phyloP scores from a whole-genome alignment of 1,140 invertebrate genomes.

The Sesamia nonagrioides region DNA sequence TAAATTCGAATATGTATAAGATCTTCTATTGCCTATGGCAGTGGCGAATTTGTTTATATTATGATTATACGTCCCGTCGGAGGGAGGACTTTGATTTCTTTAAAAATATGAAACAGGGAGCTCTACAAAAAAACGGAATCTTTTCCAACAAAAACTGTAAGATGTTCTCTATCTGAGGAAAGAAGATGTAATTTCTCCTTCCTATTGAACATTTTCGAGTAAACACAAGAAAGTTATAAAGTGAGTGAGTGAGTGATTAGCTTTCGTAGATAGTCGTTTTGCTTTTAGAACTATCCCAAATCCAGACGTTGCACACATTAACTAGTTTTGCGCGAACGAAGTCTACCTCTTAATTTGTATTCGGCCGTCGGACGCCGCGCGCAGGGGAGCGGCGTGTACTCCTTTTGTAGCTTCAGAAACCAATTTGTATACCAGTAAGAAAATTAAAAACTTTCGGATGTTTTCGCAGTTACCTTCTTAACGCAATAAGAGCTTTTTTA shows the following conservation, averaged over 20 bases:
- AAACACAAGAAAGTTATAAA: slow-evolving; percentile 39
- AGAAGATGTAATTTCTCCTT: not conserved
- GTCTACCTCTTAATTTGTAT: slow-evolving; percentile 79
- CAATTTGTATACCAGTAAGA: slow-evolving; percentile 80
- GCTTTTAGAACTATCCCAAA: slow-evolving; percentile 61
- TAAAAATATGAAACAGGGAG: too few species aligned
- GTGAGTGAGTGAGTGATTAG: slow-evolving; percentile 51
- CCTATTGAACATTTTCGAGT: not conserved
- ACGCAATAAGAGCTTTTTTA: slow-evolving; percentile 56
- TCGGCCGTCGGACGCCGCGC: slow-evolving; percentile 67
- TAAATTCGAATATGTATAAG: slow-evolving; percentile 40
- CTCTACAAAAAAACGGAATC: not conserved
- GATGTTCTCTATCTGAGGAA: not conserved
- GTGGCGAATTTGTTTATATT: not conserved
- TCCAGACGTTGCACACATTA: slow-evolving; percentile 71
- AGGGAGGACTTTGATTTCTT: too few species aligned
- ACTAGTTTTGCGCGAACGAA: slow-evolving; percentile 69
- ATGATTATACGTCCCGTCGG: not conserved
- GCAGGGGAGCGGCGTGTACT: slow-evolving; percentile 68
- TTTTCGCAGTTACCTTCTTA: slow-evolving; percentile 61
- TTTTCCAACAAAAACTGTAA: too few species aligned
- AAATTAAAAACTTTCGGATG: slow-evolving; percentile 77
- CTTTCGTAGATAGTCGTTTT: slow-evolving; percentile 45
- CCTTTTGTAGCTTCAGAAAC: slow-evolving; percentile 76
- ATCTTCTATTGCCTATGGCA: not conserved